phyloP scores from a whole-genome alignment of 2,888 invertebrate genomes.

The Arrhopalites spinosus region DNA sequence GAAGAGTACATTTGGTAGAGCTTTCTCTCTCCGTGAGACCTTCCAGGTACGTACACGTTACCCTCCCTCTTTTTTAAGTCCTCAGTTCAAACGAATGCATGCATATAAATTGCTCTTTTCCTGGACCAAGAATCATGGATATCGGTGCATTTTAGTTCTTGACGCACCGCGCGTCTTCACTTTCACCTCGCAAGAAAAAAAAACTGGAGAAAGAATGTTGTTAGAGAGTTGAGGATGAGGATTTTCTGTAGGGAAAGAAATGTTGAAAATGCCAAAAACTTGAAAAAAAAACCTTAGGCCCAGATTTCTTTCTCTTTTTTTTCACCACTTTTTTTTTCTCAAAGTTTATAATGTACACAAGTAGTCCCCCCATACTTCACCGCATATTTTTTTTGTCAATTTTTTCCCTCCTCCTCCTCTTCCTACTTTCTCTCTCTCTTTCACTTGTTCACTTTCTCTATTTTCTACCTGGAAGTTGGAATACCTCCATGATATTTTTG shows the following conservation, averaged over 20 bases:
- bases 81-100: conserved; percentile 14
- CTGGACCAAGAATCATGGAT: background rate
- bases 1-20: no score
- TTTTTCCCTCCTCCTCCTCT: background rate
- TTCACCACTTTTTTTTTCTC: no score
- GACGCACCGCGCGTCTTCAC: no score
- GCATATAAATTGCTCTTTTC: conserved; percentile 42
- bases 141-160: no score
- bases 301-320: background rate
- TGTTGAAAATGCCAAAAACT: background rate
- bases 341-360: no score
- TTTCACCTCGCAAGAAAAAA: no score
- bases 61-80: conserved; percentile 13
- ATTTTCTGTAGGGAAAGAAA: background rate
- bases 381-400: conserved; percentile 11
- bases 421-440: background rate
- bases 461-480: no score
- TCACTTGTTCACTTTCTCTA: background rate
- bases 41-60: background rate
- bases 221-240: background rate
- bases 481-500: background rate
- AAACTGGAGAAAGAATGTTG: background rate
- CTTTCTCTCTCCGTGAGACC: background rate
- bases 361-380: no score
- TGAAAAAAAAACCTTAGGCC: no score